phyloP scores from a whole-genome alignment of 2,888 invertebrate genomes.

The Meiosimyza platycephala region DNA sequence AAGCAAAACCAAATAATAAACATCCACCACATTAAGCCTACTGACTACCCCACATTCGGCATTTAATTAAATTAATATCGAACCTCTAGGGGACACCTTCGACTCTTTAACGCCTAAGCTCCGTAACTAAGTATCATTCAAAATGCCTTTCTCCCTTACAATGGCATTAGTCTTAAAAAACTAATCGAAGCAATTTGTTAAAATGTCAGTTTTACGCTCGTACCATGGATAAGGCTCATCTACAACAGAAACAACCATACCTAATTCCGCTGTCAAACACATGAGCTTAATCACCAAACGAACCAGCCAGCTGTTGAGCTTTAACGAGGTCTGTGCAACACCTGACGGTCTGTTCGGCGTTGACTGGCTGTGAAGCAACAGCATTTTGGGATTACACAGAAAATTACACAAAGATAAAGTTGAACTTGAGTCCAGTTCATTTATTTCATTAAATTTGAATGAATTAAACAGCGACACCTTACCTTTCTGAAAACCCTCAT shows the following conservation, averaged over 20 bases:
- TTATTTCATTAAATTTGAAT: slow-evolving; percentile 9
- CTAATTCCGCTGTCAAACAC: slow-evolving; percentile 1
- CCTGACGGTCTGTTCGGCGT: not conserved
- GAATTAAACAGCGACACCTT: slow-evolving; percentile 4
- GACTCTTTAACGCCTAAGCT: slow-evolving; percentile 37
- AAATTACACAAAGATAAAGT: slow-evolving; percentile 36
- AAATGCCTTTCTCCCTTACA: not conserved
- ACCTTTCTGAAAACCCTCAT: not conserved
- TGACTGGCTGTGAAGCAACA: not conserved
- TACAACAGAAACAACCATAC: slow-evolving; percentile 11
- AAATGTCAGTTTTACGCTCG: slow-evolving; percentile 49
- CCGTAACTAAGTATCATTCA: slow-evolving; percentile 48
- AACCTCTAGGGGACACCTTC: slow-evolving; percentile 3
- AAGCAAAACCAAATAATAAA: too few species aligned
- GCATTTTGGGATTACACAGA: slow-evolving; percentile 30
- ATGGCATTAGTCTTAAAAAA: slow-evolving; percentile 42
- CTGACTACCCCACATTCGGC: not conserved
- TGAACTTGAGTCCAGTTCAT: slow-evolving; percentile 29
- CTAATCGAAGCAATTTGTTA: slow-evolving; percentile 53
- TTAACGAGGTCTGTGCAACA: too few species aligned
- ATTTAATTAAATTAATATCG: slow-evolving; percentile 33
- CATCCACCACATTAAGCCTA: too few species aligned
- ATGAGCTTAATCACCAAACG: not conserved
- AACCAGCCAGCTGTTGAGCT: too few species aligned
- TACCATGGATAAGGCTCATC: slow-evolving; percentile 22